Percentiles rank a stretch among this genome's conserved stretches.
phyloP scores from a whole-genome alignment of 2,113 vertebrate genomes.

The Crotalus horridus region DNA sequence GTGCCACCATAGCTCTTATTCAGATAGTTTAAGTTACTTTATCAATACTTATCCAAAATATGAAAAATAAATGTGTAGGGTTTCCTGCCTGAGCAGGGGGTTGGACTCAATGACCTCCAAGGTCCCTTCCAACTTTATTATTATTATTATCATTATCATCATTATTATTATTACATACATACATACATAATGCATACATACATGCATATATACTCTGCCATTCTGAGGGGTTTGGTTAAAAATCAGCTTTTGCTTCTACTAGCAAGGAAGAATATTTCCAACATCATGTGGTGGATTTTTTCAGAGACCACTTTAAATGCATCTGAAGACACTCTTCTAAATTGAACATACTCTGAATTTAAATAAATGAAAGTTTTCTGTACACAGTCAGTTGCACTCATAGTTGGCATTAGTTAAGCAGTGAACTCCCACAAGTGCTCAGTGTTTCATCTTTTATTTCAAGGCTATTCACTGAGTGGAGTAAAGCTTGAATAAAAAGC shows the following conservation, averaged over 20 bases:
- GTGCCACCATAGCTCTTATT: neutral
- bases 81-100: too few relatives aligned
- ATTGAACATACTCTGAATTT: neutral
- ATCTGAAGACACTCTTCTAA: neutral
- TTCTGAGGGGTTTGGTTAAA: neutral
- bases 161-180: too few relatives aligned
- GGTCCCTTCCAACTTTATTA: too few relatives aligned
- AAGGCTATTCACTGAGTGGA: neutral
- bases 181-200: neutral
- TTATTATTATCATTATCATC: too few relatives aligned
- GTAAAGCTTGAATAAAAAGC: neutral
- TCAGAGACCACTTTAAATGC: neutral
- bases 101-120: too few relatives aligned
- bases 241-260: neutral
- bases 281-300: neutral
- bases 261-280: neutral
- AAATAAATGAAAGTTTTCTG: neutral
- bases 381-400: neutral
- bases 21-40: neutral
- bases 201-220: neutral
- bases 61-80: neutral
- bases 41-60: neutral
- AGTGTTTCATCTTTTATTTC: slow-evolving; percentile 4
- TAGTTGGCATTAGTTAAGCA: slow-evolving; percentile 8
- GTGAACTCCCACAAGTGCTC: neutral